A percentile compares a stretch with the other conserved stretches of the same genome.
These are phyloP conservation scores for Datnioides undecimradiatus DNA, from an alignment of 2,113 vertebrate genomes.

Conservation along the genomic window DNA sequence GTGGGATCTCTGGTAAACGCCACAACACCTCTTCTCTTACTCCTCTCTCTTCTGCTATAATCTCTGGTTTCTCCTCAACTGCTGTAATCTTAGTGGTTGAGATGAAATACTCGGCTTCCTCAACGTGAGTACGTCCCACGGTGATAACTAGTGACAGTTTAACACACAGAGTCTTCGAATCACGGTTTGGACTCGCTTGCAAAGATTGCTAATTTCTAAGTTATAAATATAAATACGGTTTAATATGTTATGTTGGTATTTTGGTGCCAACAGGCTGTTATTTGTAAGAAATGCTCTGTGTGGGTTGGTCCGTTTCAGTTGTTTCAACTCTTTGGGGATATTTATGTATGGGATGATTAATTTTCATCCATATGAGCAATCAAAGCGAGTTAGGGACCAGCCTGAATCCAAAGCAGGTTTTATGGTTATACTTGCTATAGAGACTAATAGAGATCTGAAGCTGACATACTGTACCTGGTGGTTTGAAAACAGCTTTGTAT, in stretches of 20 bases:
- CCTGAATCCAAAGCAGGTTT: neutral
- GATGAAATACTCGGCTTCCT: slow-evolving; percentile 28
- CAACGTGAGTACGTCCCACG: slow-evolving; percentile 13
- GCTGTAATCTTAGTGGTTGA: slow-evolving; percentile 8
- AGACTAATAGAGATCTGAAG: slow-evolving; percentile 7
- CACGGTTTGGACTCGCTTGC: neutral
- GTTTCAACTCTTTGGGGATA: neutral
- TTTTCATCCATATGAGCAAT: neutral
- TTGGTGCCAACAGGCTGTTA: neutral
- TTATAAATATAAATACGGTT: neutral
- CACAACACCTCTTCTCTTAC: slow-evolving; percentile 2
- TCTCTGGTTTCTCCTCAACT: slow-evolving; percentile 22
- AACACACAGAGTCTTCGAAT: slow-evolving; percentile 30
- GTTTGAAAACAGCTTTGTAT: slow-evolving; percentile 49
- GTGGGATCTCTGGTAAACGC: neutral
- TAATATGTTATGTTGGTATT: slow-evolving; percentile 8
- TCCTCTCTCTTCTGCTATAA: slow-evolving; percentile 31
- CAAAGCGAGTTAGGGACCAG: neutral
- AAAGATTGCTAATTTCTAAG: neutral
- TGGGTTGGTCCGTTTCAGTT: neutral
- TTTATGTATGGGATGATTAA: neutral
- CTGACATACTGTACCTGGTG: slow-evolving; percentile 71
- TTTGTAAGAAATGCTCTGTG: neutral
- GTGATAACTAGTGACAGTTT: slow-evolving; percentile 37
- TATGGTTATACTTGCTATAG: neutral